phyloP scores from a whole-genome alignment of 1,140 invertebrate genomes.

The Lepidotrigona ventralis region DNA sequence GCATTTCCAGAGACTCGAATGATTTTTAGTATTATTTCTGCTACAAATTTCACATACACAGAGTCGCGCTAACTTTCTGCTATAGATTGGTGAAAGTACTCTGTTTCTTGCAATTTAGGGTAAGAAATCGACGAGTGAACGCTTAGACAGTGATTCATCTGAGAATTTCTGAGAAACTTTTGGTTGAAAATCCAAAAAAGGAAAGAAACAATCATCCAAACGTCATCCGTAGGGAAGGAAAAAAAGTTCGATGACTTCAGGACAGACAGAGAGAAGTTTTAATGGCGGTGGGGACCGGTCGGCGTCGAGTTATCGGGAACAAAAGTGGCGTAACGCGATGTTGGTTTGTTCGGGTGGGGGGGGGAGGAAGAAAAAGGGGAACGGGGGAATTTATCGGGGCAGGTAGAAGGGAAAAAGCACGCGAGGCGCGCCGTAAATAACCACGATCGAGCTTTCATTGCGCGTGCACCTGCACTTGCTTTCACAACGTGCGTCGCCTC shows the following conservation, averaged over 20 bases:
- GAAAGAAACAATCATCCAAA: too few species aligned
- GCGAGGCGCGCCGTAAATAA: conserved; percentile 59
- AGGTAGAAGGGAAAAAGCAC: conserved; percentile 49
- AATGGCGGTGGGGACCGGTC: conserved; percentile 34
- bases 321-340: conserved; percentile 36
- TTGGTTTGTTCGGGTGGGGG: conserved; percentile 5
- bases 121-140: too few species aligned
- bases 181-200: too few species aligned
- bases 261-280: conserved; percentile 35
- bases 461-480: conserved; percentile 15
- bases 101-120: too few species aligned
- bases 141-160: too few species aligned
- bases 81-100: too few species aligned
- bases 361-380: conserved; percentile 4
- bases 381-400: conserved; percentile 42
- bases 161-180: too few species aligned
- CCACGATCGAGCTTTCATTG: conserved; percentile 50
- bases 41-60: too few species aligned
- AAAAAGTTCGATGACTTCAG: background rate
- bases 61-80: too few species aligned
- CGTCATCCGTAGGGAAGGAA: too few species aligned
- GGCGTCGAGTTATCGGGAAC: conserved; percentile 49
- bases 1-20: too few species aligned
- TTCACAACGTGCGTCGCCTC: background rate
- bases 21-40: too few species aligned